phyloP scores from a whole-genome alignment of 2,888 invertebrate genomes.

The Drosophila subquinaria region DNA sequence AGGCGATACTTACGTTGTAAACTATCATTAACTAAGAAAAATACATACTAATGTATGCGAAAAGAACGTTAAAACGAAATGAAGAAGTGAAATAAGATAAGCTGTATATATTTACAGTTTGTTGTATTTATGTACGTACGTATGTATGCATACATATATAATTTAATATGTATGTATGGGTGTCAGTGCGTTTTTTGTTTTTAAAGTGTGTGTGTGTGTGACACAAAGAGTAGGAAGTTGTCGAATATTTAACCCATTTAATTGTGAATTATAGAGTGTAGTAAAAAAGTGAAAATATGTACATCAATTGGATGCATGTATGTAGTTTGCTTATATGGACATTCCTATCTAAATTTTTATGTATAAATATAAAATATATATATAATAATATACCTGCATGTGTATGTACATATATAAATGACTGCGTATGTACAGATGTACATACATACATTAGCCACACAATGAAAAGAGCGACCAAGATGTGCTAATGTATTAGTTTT shows the following conservation, averaged over 20 bases:
- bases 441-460: constrained; percentile 40
- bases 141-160: constrained; percentile 54
- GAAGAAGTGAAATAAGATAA: constrained; percentile 55
- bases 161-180: constrained; percentile 52
- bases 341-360: neutral
- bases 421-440: constrained; percentile 11
- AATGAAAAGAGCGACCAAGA: constrained; percentile 45
- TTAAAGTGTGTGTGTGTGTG: constrained; percentile 29
- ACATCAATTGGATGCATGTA: constrained; percentile 15
- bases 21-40: constrained; percentile 29
- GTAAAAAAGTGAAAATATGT: constrained; percentile 1
- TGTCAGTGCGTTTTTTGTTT: constrained; percentile 60
- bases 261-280: constrained; percentile 16
- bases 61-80: constrained; percentile 38
- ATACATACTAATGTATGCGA: constrained; percentile 44
- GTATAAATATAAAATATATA: constrained; percentile 2
- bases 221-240: constrained; percentile 61
- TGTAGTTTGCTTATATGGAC: constrained; percentile 2
- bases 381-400: constrained; percentile 9
- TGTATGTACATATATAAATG: neutral
- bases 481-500: constrained; percentile 42
- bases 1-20: constrained; percentile 38
- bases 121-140: constrained; percentile 63
- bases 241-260: constrained; percentile 40
- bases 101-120: constrained; percentile 62